phyloP scores from a whole-genome alignment of 2,888 invertebrate species.

The Thera obeliscata region DNA sequence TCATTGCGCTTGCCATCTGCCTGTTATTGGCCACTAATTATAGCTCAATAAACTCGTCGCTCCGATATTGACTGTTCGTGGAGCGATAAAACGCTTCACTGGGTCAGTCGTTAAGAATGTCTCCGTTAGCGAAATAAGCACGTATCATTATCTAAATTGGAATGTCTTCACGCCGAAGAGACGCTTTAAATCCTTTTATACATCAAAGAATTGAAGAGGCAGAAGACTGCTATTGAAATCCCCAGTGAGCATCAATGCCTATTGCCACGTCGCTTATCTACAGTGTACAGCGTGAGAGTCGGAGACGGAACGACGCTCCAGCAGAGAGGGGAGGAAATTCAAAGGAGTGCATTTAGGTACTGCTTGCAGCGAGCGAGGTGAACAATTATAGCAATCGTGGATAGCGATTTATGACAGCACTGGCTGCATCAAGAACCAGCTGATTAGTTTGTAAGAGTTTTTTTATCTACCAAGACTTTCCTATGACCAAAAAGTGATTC shows the following conservation, averaged over 20 bases:
- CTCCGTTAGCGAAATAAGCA: slow-evolving; percentile 34
- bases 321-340: slow-evolving; percentile 54
- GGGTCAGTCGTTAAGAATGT: slow-evolving; percentile 43
- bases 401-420: slow-evolving; percentile 25
- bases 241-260: slow-evolving; percentile 80
- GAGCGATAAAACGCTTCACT: slow-evolving; percentile 47
- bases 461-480: not conserved
- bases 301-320: slow-evolving; percentile 48
- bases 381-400: slow-evolving; percentile 55
- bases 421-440: slow-evolving; percentile 15
- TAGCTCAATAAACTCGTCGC: slow-evolving; percentile 50
- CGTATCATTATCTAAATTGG: slow-evolving; percentile 58
- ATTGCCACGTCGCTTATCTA: slow-evolving; percentile 81
- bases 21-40: slow-evolving; percentile 52
- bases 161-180: slow-evolving; percentile 65
- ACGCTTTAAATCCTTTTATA: slow-evolving; percentile 75
- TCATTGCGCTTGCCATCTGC: slow-evolving; percentile 48
- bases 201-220: slow-evolving; percentile 70
- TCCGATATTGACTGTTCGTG: slow-evolving; percentile 43
- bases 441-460: slow-evolving; percentile 12
- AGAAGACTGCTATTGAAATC: slow-evolving; percentile 76
- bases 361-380: slow-evolving; percentile 49
- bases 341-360: slow-evolving; percentile 66
- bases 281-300: slow-evolving; percentile 65
- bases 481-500: too few relatives aligned